These are phyloP conservation scores for Talpa occidentalis DNA, from an alignment of 2,113 vertebrate species.

Conservation along the genomic window DNA sequence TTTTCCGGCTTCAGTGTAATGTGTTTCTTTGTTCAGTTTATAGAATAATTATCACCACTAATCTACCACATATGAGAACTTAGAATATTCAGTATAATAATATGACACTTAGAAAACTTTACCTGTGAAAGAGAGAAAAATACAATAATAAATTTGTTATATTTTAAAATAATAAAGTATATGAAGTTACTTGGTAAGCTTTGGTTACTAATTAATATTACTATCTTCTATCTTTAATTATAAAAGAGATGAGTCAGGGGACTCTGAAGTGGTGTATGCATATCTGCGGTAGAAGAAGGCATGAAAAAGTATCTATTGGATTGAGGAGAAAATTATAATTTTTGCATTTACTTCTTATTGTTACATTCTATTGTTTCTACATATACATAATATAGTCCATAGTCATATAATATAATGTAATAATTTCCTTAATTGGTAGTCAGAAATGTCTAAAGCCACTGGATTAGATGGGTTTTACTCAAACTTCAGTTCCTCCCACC, in stretches of 20 bases:
- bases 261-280: not conserved
- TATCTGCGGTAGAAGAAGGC: not conserved
- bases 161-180: constrained; percentile 1
- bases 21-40: not conserved
- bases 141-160: not conserved
- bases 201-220: not conserved
- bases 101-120: not conserved
- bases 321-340: not conserved
- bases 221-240: not conserved
- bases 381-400: not conserved
- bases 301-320: not conserved
- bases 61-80: not conserved
- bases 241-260: not conserved
- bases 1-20: not conserved
- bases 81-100: not conserved
- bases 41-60: not conserved
- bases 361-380: not conserved
- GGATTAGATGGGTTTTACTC: not conserved
- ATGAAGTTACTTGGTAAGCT: not conserved
- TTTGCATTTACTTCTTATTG: constrained; percentile 4
- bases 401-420: not conserved
- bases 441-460: not conserved
- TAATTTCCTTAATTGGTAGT: not conserved
- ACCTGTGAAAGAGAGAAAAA: not conserved
- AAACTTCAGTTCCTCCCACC: not conserved